Conservation (phyloP, 64 coral and sea anemone species). For the Montipora efflorescens region DNA sequence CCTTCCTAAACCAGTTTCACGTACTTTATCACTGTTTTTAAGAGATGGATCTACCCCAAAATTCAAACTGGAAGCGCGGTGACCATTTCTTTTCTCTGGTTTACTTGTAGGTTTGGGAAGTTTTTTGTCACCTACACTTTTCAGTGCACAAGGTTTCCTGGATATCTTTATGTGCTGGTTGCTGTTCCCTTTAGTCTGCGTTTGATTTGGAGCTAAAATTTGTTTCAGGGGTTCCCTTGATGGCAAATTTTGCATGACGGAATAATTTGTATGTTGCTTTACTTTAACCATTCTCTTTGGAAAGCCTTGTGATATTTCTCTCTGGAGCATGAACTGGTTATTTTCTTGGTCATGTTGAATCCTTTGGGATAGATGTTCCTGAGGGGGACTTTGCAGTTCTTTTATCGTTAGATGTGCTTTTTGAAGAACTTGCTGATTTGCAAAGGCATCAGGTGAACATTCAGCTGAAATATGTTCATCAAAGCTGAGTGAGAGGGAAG, state of each 20-base stretch:
- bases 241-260: not conserved
- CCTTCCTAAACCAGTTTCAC: not conserved
- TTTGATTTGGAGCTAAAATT: slow-evolving; percentile 26
- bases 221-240: slow-evolving; percentile 62
- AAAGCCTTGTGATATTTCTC: not conserved
- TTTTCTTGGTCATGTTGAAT: slow-evolving; percentile 61
- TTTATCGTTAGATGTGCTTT: not conserved
- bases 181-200: not conserved
- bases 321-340: not conserved
- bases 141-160: not conserved
- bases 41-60: not conserved
- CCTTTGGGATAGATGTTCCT: not conserved
- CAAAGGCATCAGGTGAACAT: not conserved
- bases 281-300: not conserved
- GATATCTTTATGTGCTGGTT: not conserved
- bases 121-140: not conserved
- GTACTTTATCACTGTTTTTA: not conserved
- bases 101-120: not conserved
- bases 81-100: not conserved
- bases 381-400: not conserved
- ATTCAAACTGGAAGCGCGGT: not conserved
- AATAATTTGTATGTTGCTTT: slow-evolving; percentile 6
- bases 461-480: slow-evolving; percentile 32
- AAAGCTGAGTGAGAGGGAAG: slow-evolving; percentile 78
- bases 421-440: slow-evolving; percentile 34